phyloP scores from a whole-genome alignment of 2,888 invertebrate species.

The Epistrophella euchroma region DNA sequence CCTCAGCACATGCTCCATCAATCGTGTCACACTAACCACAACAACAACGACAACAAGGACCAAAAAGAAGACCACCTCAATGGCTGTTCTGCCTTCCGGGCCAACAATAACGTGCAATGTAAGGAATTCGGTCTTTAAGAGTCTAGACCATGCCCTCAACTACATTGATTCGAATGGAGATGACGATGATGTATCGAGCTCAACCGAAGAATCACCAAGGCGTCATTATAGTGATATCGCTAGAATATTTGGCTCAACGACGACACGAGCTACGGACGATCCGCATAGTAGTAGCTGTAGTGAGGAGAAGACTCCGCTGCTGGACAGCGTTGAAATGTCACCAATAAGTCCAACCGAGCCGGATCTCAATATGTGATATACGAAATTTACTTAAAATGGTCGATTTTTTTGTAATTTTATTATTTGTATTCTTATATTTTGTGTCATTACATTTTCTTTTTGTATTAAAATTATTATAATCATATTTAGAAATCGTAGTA shows the following conservation, averaged over 20 bases:
- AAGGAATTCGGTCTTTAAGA: conserved; percentile 79
- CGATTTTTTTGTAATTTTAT: conserved; percentile 5
- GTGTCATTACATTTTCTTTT: conserved; percentile 60
- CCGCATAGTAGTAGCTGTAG: conserved; percentile 80
- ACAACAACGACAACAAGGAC: conserved; percentile 79
- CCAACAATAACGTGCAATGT: conserved; percentile 68
- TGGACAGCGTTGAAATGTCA: conserved; percentile 84
- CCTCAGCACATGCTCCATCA: conserved; percentile 82
- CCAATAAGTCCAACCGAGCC: conserved; percentile 83
- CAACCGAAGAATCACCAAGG: conserved; percentile 81
- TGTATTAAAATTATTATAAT: conserved; percentile 44
- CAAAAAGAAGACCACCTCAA: conserved; percentile 83
- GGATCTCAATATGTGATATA: conserved; percentile 78
- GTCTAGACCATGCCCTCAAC: conserved; percentile 80
- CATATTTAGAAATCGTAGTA: neutral
- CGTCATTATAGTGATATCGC: conserved; percentile 77
- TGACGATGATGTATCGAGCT: conserved; percentile 79
- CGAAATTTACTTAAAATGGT: conserved; percentile 62
- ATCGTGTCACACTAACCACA: conserved; percentile 79
- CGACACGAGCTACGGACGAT: conserved; percentile 81
- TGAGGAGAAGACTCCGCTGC: conserved; percentile 83
- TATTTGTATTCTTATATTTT: conserved; percentile 30
- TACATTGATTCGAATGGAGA: conserved; percentile 75
- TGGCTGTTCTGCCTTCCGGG: conserved; percentile 81
- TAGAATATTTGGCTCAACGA: conserved; percentile 80